These are phyloP conservation scores for Dichetophora obliterata DNA, from an alignment of 2,888 invertebrate genomes.

Conservation along the genomic window DNA sequence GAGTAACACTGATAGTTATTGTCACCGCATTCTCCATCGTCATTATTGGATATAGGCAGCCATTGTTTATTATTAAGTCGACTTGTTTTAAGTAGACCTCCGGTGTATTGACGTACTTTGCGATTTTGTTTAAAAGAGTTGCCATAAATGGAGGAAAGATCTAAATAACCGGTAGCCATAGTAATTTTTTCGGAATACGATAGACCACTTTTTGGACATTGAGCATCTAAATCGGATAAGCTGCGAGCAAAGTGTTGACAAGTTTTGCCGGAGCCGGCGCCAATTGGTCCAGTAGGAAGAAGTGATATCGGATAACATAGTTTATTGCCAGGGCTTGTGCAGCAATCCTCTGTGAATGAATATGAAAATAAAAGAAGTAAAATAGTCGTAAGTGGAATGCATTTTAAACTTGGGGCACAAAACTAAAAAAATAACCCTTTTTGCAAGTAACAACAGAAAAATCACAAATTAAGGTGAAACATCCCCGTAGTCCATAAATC, in stretches of 20 bases:
- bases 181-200: constrained; percentile 75
- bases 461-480: too few species aligned
- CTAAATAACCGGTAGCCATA: constrained; percentile 71
- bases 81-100: constrained; percentile 76
- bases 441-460: too few species aligned
- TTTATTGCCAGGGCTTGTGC: constrained; percentile 49
- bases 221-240: constrained; percentile 75
- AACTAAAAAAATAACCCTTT: too few species aligned
- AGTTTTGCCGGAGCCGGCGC: constrained; percentile 69
- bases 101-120: constrained; percentile 75
- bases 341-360: constrained; percentile 55
- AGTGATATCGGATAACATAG: constrained; percentile 72
- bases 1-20: constrained; percentile 79
- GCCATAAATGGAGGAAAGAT: constrained; percentile 84
- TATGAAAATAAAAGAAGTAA: neutral
- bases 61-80: constrained; percentile 74
- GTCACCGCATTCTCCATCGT: constrained; percentile 65
- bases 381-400: too few species aligned
- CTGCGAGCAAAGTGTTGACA: constrained; percentile 78
- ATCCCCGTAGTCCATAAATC: too few species aligned
- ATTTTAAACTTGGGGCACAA: too few species aligned
- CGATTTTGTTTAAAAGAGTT: constrained; percentile 75
- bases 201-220: constrained; percentile 71
- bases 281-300: constrained; percentile 73
- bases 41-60: constrained; percentile 78